Evolutionary conservation across 23 tunicate genomes (phyloP).

Genomic region (Styela clava): DNA sequence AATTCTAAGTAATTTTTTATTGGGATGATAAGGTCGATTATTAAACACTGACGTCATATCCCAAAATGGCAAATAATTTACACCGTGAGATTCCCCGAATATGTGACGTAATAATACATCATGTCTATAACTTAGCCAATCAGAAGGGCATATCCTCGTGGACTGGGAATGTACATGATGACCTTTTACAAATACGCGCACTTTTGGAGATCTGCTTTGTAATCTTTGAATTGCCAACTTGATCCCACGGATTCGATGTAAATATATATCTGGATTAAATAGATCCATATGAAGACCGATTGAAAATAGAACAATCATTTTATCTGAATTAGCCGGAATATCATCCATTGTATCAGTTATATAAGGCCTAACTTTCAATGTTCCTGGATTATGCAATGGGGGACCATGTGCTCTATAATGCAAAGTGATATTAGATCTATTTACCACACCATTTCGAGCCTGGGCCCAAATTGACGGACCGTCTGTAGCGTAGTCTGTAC

Average conservation of each 20-base stretch:
- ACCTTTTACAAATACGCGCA: not conserved
- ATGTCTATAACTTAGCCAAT: not conserved
- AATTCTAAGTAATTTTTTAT: not conserved
- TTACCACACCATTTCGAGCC: not conserved
- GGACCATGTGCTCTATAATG: constrained; percentile 68
- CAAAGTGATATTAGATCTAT: constrained; percentile 18
- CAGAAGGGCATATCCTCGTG: not conserved
- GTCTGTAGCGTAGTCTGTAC: not conserved
- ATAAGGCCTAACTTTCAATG: constrained; percentile 45
- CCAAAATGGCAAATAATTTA: not conserved
- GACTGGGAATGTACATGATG: not conserved
- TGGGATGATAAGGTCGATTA: not conserved
- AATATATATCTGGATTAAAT: not conserved
- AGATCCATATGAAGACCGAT: not conserved
- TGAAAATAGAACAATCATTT: constrained; percentile 4
- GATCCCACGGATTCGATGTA: not conserved
- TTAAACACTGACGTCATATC: not conserved
- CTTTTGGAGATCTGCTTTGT: not conserved
- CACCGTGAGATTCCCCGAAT: not conserved
- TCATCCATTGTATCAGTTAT: constrained; percentile 37
- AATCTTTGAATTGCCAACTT: not conserved
- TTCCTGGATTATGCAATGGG: constrained; percentile 46
- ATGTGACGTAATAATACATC: not conserved
- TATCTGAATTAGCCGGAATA: constrained; percentile 4
- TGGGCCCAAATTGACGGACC: not conserved